Base-by-base conservation (phyloP, 2,113 vertebrate genomes). In the Ictidomys tridecemlineatus region DNA sequence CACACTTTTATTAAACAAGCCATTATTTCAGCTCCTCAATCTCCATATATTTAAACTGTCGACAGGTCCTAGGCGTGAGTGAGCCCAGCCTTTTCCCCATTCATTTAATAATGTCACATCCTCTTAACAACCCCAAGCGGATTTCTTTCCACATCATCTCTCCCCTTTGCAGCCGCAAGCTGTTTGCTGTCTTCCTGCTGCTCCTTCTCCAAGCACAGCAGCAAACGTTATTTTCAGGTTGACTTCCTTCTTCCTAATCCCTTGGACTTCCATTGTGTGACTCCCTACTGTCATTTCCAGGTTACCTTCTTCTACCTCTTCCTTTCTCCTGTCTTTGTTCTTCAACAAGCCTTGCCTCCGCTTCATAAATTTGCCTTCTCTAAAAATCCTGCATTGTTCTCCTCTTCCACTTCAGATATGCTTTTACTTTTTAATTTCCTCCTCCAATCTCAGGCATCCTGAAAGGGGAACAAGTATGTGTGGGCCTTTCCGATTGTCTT, bases 401-500 rank as follows among this genome's bases (percentile, higher is more conserved):
- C 63, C 42, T 63, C 53, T 67, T 79, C 79, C 58, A 16, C 30
- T 17, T 65, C 8, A 96, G 30, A 34, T 48, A 42, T 2, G 79
- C 34, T 74, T 96, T 96, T 88, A 92, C 85, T 93, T 87, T 96
- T 93, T 84, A 89, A 91, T 65, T 95, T 96, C 58, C 70, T 96
- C 42, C 56, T 67, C 39, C 34, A 91, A 73, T 61, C 65, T 96
- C 51, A 80, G 74, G 83, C 91, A 89, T 91, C 69, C 80, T 65
- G n/a, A 93, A 97, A 93, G 39, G 8, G 51, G 12, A 69, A 65
- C 11, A 63, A 34, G 22, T 83, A 17, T 48, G 82, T 61, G 69
- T 83, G 37, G 83, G 56, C 53, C 53, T 95, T 96, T 96, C 80
- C 67, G 58, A 93, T 74, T 56, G 22, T 84, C 39, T 69, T 89